Evolutionary conservation across 2,888 invertebrate species (phyloP).

Genomic region (Anticlea derivata): DNA sequence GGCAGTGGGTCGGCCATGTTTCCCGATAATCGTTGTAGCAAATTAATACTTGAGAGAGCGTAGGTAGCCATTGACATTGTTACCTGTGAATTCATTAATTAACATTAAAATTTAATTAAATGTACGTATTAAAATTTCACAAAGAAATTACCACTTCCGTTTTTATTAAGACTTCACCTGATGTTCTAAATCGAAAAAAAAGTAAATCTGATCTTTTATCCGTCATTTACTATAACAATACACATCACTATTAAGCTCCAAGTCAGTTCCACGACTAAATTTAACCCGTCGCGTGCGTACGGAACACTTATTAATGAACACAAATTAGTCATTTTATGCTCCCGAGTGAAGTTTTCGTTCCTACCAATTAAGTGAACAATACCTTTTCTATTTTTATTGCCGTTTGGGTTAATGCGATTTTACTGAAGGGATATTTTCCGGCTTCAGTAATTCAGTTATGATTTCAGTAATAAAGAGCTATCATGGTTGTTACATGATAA

Average conservation of each 20-base stretch:
- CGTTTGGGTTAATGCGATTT: conserved; percentile 18
- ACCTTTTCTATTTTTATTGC: conserved; percentile 36
- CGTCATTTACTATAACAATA: too few species aligned
- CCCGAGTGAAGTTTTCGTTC: conserved; percentile 48
- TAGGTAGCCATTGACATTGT: too few species aligned
- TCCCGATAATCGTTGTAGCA: too few species aligned
- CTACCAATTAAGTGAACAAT: conserved; percentile 55
- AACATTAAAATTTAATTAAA: too few species aligned
- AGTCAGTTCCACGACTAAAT: conserved; percentile 17
- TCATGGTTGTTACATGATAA: neutral
- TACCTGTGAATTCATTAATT: too few species aligned
- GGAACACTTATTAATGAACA: conserved; percentile 45
- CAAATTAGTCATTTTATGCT: conserved; percentile 57
- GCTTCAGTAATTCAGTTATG: neutral
- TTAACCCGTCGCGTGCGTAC: conserved; percentile 30
- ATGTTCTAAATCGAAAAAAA: too few species aligned
- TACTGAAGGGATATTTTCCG: conserved; percentile 3
- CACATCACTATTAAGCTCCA: conserved; percentile 10
- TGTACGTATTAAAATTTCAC: too few species aligned
- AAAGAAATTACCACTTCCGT: too few species aligned
- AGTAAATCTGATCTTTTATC: too few species aligned
- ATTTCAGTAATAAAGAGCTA: neutral
- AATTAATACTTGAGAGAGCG: too few species aligned
- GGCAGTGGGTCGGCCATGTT: too few species aligned
- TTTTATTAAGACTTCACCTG: too few species aligned